Evolutionary conservation across 1,140 invertebrate species (phyloP), one percentile per base, ranked within the genome.

Genomic region (Metopolophium dirhodum): DNA sequence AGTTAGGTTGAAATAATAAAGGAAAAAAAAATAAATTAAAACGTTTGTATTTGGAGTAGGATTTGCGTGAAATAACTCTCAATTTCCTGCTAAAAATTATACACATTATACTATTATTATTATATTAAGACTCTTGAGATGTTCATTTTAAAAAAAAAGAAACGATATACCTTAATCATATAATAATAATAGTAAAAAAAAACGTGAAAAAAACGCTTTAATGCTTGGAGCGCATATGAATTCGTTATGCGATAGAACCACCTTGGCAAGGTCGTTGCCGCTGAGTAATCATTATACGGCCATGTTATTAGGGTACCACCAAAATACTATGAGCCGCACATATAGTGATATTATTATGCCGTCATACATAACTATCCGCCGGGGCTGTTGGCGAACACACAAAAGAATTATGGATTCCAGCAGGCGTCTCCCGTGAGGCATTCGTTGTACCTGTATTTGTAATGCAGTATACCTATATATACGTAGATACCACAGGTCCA

Each of bases 251-350:
- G 82, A 93, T 85, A 51, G 23, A 93, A 93, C 77, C 35, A 93
- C 91, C 91, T 93, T 93, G 91, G 35, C 91, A 93, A 93, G 91
- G 91, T 93, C 91, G 91, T 93, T 93, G 91, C 82, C 82, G 91
- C 91, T 41, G 82, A 68, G 47, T 93, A 86, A 57, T 93, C 82
- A 86, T 93, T 54, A 93, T 93, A 54, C 37, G 37, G 22, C 20
- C 20, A 7, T 85, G 82, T 93, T 93, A 85, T 93, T 93, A 93
- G 91, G 49, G 91, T 93, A 93, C 82, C 88, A 89, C 14, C n/a
- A 77, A 77, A 77, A 77, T n/a, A 89, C 88, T 22, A 9, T 23
- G 49, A 85, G 77, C 47, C 22, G 68, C n/a, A 68, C 20, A 90
- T 47, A 92, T 37, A 85, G 49, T 82, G n/a, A 30, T 91, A n/a